Evolutionary conservation across 2,888 invertebrate genomes (phyloP).

Genomic region (Phyllotreta cruciferae): DNA sequence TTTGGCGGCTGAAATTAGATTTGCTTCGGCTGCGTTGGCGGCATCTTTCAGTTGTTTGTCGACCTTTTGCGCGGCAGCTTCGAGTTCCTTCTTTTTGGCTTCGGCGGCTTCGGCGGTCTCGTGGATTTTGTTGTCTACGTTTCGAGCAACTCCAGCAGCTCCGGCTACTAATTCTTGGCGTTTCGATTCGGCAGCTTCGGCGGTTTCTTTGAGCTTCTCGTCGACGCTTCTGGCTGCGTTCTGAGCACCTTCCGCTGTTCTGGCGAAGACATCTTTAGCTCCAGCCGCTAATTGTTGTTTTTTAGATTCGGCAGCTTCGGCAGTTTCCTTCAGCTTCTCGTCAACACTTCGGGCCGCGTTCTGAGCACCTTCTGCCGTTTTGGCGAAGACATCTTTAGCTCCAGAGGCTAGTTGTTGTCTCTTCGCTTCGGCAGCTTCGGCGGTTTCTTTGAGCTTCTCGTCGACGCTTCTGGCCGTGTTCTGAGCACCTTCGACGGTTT

Average conservation of each 20-base stretch:
- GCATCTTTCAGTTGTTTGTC: conserved; percentile 66
- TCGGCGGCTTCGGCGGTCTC: conserved; percentile 40
- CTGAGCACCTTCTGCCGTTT: conserved; percentile 31
- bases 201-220: not conserved
- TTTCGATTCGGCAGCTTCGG: not conserved
- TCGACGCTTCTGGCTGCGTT: conserved; percentile 17
- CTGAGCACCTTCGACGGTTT: conserved; percentile 24
- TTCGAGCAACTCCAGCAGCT: conserved; percentile 38
- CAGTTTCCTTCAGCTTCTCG: conserved; percentile 40
- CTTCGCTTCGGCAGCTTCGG: conserved; percentile 39
- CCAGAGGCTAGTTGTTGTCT: conserved; percentile 32
- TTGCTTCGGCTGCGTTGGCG: conserved; percentile 37
- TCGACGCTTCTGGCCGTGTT: conserved; percentile 35
- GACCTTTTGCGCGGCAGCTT: conserved; percentile 39
- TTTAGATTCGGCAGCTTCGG: conserved; percentile 39
- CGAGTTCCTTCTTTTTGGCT: conserved; percentile 34
- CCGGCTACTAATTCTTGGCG: not conserved
- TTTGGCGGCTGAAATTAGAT: conserved; percentile 29
- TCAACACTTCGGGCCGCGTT: conserved; percentile 39
- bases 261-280: conserved; percentile 21
- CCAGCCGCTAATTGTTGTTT: conserved; percentile 30
- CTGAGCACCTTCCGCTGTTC: conserved; percentile 4
- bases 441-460: conserved; percentile 41
- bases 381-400: conserved; percentile 40
- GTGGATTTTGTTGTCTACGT: conserved; percentile 67